These are phyloP conservation scores for Trachymyrmex septentrionalis DNA, from an alignment of 1,140 invertebrate genomes.

Conservation along the genomic window DNA sequence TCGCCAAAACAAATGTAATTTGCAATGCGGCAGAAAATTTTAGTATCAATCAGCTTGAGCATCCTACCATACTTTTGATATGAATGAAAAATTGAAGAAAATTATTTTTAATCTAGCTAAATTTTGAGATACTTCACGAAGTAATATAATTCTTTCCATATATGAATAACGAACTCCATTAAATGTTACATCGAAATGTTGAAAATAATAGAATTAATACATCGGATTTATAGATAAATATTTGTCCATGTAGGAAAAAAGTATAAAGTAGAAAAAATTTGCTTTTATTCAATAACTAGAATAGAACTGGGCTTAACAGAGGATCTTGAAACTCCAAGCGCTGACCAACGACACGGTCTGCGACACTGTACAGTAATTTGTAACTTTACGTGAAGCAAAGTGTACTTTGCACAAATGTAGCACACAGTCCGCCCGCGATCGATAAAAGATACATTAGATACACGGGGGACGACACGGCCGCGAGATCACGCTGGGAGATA, in stretches of 20 bases:
- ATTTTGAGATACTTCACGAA: too few relatives aligned
- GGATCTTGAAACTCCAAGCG: not conserved
- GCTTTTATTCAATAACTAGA: not conserved
- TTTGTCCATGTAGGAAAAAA: not conserved
- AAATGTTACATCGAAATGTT: too few relatives aligned
- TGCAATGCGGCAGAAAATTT: too few relatives aligned
- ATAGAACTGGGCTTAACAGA: not conserved
- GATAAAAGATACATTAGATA: conserved; percentile 59
- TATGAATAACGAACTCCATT: too few relatives aligned
- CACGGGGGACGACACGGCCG: conserved; percentile 11
- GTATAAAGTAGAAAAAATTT: not conserved
- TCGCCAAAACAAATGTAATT: too few relatives aligned
- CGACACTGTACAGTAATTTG: conserved; percentile 2
- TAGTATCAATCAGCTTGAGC: too few relatives aligned
- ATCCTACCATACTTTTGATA: too few relatives aligned
- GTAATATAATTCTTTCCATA: too few relatives aligned
- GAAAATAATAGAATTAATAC: too few relatives aligned
- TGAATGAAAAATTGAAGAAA: too few relatives aligned
- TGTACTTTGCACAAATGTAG: not conserved
- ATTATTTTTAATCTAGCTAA: too few relatives aligned
- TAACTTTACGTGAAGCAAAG: not conserved
- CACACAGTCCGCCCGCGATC: not conserved
- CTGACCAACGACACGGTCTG: not conserved
- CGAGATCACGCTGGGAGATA: conserved; percentile 32
- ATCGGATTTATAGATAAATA: too few relatives aligned